phyloP scores from a whole-genome alignment of 2,888 invertebrate genomes.

The Ennomos fuscantarius region DNA sequence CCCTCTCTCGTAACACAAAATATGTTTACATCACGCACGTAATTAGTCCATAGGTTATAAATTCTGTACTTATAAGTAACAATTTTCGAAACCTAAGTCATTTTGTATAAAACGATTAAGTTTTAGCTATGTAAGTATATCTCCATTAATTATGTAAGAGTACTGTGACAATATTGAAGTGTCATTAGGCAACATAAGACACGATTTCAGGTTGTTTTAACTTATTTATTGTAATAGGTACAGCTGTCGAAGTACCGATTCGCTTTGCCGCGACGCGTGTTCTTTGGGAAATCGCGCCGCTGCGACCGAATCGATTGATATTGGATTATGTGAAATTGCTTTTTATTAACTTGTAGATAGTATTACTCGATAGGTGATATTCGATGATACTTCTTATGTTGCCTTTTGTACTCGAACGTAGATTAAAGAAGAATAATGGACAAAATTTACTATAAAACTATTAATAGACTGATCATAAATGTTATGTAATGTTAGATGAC shows the following conservation, averaged over 20 bases:
- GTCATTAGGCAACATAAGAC: conserved; percentile 79
- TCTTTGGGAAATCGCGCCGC: conserved; percentile 46
- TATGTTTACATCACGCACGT: conserved; percentile 72
- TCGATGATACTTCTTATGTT: conserved; percentile 71
- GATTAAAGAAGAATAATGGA: conserved; percentile 78
- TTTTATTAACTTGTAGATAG: conserved; percentile 73
- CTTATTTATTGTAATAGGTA: conserved; percentile 77
- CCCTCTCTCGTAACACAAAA: conserved; percentile 53
- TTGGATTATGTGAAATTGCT: conserved; percentile 74
- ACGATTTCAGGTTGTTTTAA: conserved; percentile 70
- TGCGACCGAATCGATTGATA: conserved; percentile 53
- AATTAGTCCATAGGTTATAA: conserved; percentile 76
- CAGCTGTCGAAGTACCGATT: conserved; percentile 53
- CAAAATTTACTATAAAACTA: conserved; percentile 82
- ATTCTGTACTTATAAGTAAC: conserved; percentile 83
- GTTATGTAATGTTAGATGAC: conserved; percentile 84
- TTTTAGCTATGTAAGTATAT: conserved; percentile 79
- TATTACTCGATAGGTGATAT: conserved; percentile 64
- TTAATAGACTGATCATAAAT: conserved; percentile 85
- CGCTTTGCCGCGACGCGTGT: conserved; percentile 48
- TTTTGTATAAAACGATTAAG: conserved; percentile 84
- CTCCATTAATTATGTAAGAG: conserved; percentile 79
- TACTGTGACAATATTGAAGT: conserved; percentile 75
- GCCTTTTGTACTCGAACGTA: conserved; percentile 73
- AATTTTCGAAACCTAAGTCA: conserved; percentile 85